Evolutionary conservation across 2,113 vertebrate species (phyloP), one percentile per base, ranked within the genome.

Genomic region (Acrocephalus kingi): DNA sequence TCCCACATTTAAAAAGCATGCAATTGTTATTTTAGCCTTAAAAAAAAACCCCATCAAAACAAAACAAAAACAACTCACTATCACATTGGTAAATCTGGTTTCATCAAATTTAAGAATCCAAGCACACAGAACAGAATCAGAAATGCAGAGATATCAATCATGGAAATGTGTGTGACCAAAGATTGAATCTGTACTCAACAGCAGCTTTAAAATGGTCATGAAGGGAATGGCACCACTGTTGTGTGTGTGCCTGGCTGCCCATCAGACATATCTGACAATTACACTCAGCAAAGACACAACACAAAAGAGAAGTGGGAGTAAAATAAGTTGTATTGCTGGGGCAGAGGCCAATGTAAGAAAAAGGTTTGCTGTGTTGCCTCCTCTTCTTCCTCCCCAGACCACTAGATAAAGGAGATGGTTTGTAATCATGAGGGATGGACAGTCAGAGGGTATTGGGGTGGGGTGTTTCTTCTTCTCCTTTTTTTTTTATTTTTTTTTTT

Each of bases 361-460:
- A 95, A 87, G 63, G 6, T 76, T 93, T 87, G n/a, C 58, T 79
- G 22, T 84, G 24, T 30, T 86, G 22, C 55, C 35, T 95, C 77
- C 43, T 97, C 68, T 66, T 96, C 82, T 72, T 97, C 76, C 76
- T 95, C 73, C 48, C 41, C 87, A 92, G 94, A 94, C 66, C 79
- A 63, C 61, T 9, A 96, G 87, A 96, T 94, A 84, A 97, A 97
- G 80, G 58, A 93, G 59, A 20, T 74, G 35, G 68, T 72, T 96
- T 97, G 48, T 97, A 96, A 97, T 97, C 76, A 59, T 48, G 51
- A 83, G 84, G 86, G 89, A 89, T 79, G 93, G 93, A 90, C 87
- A 96, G 54, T 63, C 22, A 22, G 37, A 35, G 15, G 7, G 4
- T 13, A 67, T 72, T 68, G 10, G 43, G 27, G 11, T 56, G 6